phyloP scores from a whole-genome alignment of 2,888 invertebrate species.

The Rhimphoctona megacephalus region DNA sequence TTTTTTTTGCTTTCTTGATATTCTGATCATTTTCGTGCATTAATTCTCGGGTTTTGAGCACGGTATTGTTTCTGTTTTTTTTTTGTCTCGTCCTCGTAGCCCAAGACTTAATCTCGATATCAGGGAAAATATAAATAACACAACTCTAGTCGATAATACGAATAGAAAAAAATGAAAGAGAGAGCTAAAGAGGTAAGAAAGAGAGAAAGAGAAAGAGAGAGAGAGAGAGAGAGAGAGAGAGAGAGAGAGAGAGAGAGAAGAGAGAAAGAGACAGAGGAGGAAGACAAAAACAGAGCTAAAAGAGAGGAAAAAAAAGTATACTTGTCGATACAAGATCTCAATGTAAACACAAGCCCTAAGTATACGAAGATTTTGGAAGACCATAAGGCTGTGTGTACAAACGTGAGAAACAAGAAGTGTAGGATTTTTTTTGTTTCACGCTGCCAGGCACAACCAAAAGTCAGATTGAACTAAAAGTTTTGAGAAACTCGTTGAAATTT shows the following conservation, averaged over 20 bases:
- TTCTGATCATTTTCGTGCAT: conserved; percentile 31
- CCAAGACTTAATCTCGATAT: conserved; percentile 54
- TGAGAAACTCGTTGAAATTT: neutral
- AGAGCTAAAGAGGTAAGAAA: conserved; percentile 48
- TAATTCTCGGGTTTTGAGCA: conserved; percentile 55
- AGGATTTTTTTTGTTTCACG: conserved; percentile 6
- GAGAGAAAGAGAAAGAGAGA: conserved; percentile 48
- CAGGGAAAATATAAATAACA: conserved; percentile 54
- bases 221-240: conserved; percentile 57
- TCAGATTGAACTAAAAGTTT: neutral
- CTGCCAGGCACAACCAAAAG: conserved; percentile 33
- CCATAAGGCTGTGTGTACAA: conserved; percentile 20
- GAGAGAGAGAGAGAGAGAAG: conserved; percentile 49
- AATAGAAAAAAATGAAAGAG: conserved; percentile 53
- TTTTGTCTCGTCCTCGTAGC: conserved; percentile 46
- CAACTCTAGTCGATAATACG: conserved; percentile 39
- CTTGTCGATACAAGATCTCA: conserved; percentile 33
- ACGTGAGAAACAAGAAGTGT: conserved; percentile 8
- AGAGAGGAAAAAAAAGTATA: conserved; percentile 55
- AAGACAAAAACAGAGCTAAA: conserved; percentile 58
- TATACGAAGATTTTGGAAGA: conserved; percentile 27
- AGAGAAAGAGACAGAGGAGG: conserved; percentile 51
- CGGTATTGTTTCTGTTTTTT: conserved; percentile 23
- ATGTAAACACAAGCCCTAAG: conserved; percentile 36
- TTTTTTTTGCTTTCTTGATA: conserved; percentile 11